phyloP scores from a whole-genome alignment of 1,140 invertebrate genomes.

The Lepidurus apus region DNA sequence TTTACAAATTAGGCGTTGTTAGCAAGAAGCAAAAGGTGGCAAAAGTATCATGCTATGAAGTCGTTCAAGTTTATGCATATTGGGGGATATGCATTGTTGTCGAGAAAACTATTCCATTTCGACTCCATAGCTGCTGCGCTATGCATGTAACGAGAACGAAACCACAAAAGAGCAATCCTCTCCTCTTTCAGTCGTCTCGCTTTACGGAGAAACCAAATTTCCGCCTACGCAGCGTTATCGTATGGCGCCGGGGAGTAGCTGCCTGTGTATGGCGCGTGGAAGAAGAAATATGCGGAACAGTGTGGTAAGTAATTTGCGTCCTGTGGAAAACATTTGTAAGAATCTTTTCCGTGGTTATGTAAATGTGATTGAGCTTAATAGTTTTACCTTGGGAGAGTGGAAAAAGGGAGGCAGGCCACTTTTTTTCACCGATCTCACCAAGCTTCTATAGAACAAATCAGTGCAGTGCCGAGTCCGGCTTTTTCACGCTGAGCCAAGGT shows the following conservation, averaged over 20 bases:
- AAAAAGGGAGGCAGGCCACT: not conserved
- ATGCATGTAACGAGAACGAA: not conserved
- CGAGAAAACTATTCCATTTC: not conserved
- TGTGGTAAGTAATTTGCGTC: slow-evolving; percentile 19
- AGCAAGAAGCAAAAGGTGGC: not conserved
- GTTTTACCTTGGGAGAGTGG: not conserved
- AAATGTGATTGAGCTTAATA: slow-evolving; percentile 22
- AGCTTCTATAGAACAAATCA: not conserved
- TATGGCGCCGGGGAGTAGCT: not conserved
- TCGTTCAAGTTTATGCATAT: not conserved
- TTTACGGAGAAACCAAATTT: slow-evolving; percentile 15
- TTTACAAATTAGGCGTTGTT: not conserved
- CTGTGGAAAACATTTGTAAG: slow-evolving; percentile 1
- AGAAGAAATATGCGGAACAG: slow-evolving; percentile 7
- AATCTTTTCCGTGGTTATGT: slow-evolving; percentile 18
- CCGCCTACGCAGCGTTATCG: slow-evolving; percentile 8
- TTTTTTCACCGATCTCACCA: not conserved
- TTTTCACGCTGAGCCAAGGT: not conserved
- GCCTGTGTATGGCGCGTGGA: slow-evolving; percentile 12
- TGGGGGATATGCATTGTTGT: not conserved
- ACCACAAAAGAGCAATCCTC: not conserved
- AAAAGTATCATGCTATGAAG: not conserved
- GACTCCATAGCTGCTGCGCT: not conserved
- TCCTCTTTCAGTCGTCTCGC: slow-evolving; percentile 4
- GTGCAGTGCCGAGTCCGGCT: not conserved